Evolutionary conservation across 2,797 vertebrate genomes (phyloP), one percentile per base, ranked within the genome.

Genomic region (Coregonus ussuriensis): DNA sequence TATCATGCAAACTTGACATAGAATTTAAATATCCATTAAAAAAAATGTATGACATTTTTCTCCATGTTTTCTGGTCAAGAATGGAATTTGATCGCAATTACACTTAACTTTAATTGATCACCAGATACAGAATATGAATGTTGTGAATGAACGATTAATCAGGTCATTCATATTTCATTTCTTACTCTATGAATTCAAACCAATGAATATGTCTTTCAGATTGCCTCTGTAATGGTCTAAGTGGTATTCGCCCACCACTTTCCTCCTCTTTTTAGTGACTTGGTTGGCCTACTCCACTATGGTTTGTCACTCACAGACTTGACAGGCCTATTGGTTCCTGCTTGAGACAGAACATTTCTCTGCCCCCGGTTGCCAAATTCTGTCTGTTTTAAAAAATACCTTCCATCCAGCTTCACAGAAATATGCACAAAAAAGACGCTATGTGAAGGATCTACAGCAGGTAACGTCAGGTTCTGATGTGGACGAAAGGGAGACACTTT

Each of bases 261-360:
- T 35, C 13, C 31, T 67, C 29, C 66, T 15, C 29, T 67, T 67
- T 67, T 67, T 15, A 67, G 31, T 63, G 59, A 63, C 59, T 63
- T 63, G 21, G 25, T 63, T 63, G 21, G 3, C 11, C 21, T 63
- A 29, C 18, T n/a, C 18, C 54, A n/a, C 21, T 63, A 63, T 25
- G 59, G 59, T 25, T 63, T 63, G 59, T 31, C 65, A 67, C 31
- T 67, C 16, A 67, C 31, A 33, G 66, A 67, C 66, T 67, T 67
- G 31, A 67, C 29, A 67, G 66, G 66, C 33, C 6, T 33, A 14
- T 16, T 67, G 14, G 4, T 35, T 9, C 15, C 29, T 67, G 31
- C 29, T 33, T 16, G 31, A 67, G 65, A 35, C 35, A 16, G 31
- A 67, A 4, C 33, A 67, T 67, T 14, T 9, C 16, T 65, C 62